Evolutionary conservation across 2,113 vertebrate species (phyloP).

Genomic region (Notarius quadriscutis): DNA sequence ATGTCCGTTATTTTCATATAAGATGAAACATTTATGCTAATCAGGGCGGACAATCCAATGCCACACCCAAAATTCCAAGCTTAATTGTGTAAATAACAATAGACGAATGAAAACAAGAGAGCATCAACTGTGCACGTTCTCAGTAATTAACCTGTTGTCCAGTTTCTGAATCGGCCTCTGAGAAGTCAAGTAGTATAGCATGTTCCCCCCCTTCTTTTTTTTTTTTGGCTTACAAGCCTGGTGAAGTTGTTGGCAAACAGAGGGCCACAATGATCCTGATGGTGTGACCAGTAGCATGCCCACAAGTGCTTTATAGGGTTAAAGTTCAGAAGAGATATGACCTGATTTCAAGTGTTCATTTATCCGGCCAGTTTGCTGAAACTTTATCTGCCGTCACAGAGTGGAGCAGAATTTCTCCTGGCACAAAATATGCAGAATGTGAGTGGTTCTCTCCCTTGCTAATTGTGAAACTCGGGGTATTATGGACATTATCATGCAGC

Average conservation of each 20-base stretch:
- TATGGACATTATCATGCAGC: neutral
- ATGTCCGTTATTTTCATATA: neutral
- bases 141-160: neutral
- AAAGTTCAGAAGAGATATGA: neutral
- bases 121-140: neutral
- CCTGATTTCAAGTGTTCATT: neutral
- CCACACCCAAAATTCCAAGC: neutral
- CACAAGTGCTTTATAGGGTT: neutral
- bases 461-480: neutral
- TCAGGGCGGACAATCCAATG: neutral
- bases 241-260: neutral
- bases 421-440: neutral
- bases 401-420: neutral
- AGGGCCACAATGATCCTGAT: neutral
- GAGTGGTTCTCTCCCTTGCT: neutral
- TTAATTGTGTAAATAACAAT: neutral
- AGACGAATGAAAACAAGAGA: neutral
- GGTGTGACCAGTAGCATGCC: neutral
- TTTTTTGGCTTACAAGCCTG: neutral
- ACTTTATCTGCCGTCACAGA: neutral
- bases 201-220: no score
- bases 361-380: neutral
- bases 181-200: neutral
- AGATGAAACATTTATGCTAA: neutral
- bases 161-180: neutral